Conservation (phyloP, 2,888 invertebrate species). For the Alcis repandata region DNA sequence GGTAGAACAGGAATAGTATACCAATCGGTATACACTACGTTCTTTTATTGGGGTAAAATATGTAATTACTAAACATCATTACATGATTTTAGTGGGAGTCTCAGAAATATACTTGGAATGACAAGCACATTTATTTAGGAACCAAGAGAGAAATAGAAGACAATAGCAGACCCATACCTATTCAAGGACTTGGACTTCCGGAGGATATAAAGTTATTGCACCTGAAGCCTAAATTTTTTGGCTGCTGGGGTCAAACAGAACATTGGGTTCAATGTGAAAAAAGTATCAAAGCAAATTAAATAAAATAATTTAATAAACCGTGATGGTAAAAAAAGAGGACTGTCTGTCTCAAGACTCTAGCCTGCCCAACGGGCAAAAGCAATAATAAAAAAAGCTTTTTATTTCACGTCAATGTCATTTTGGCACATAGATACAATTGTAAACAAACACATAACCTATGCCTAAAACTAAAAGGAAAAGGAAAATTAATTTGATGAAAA, state of each 20-base stretch:
- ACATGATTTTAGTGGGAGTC: conserved; percentile 25
- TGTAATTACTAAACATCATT: not conserved
- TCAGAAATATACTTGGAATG: conserved; percentile 72
- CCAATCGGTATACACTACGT: no score
- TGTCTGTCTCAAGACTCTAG: no score
- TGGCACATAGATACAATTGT: no score
- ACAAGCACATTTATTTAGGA: conserved; percentile 87
- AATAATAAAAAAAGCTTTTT: not conserved
- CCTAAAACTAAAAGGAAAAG: no score
- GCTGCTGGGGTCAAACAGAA: conserved; percentile 66
- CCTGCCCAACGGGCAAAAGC: not conserved
- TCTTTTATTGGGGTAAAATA: not conserved
- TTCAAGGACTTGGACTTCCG: conserved; percentile 62
- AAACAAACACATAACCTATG: no score
- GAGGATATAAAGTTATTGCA: conserved; percentile 66
- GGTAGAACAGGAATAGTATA: no score
- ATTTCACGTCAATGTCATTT: no score
- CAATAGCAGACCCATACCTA: conserved; percentile 60
- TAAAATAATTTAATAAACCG: not conserved
- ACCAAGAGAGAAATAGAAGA: conserved; percentile 69
- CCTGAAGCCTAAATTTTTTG: conserved; percentile 67
- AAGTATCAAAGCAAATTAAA: conserved; percentile 29
- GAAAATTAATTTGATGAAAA: not conserved
- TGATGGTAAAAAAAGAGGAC: no score
- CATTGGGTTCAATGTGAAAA: conserved; percentile 68